Evolutionary conservation across 2,888 invertebrate genomes (phyloP).

Genomic region (Pristionchus exspectatus): DNA sequence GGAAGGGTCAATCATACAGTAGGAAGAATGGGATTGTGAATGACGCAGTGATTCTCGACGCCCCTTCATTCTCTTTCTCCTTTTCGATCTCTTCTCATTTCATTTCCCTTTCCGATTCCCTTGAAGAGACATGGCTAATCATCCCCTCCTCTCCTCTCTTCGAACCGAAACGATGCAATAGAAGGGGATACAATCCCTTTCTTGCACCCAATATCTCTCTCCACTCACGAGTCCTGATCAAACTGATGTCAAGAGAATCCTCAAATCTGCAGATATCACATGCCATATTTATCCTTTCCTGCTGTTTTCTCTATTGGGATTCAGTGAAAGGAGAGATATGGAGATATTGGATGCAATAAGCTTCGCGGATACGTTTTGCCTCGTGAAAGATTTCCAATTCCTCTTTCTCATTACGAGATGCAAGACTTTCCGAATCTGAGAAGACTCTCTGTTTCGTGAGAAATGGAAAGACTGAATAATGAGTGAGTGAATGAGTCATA

Average conservation of each 20-base stretch:
- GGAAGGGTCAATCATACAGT: background rate
- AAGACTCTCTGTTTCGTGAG: conserved; percentile 18
- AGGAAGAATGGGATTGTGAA: background rate
- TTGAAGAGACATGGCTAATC: conserved; percentile 47
- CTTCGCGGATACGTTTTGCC: background rate
- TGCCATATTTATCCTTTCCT: background rate
- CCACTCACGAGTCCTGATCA: background rate
- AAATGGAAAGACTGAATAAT: conserved; percentile 35
- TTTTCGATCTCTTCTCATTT: conserved; percentile 50
- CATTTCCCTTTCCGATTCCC: conserved; percentile 17
- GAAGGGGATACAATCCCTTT: background rate
- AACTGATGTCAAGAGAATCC: background rate
- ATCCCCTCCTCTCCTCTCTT: conserved; percentile 14
- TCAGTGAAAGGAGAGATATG: background rate
- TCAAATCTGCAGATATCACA: background rate
- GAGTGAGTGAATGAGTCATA: conserved; percentile 9
- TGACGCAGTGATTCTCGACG: conserved; percentile 16
- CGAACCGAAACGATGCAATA: background rate
- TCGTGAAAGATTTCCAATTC: background rate
- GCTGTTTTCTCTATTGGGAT: background rate
- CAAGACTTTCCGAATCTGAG: conserved; percentile 47
- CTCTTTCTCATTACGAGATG: conserved; percentile 23
- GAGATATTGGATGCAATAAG: background rate
- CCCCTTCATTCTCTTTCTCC: background rate
- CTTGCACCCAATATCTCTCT: background rate